Evolutionary conservation across 2,113 vertebrate species (phyloP).

Genomic region (Pontoporia blainvillei): DNA sequence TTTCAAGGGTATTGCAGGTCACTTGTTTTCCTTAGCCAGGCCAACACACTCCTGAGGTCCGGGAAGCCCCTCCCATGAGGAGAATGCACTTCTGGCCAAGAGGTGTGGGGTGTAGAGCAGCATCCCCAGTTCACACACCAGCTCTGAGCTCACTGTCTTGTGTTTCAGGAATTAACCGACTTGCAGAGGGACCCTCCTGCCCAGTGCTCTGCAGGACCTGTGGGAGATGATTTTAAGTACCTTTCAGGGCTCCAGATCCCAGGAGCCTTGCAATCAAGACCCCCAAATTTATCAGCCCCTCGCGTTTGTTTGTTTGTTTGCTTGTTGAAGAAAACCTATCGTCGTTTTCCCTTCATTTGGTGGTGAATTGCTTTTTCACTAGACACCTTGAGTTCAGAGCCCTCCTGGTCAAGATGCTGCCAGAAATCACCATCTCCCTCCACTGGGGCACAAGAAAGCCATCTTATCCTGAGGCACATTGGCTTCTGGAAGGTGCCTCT

Average conservation of each 20-base stretch:
- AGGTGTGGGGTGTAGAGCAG: not conserved
- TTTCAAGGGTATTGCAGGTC: not conserved
- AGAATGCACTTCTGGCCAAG: not conserved
- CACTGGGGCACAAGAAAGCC: not conserved
- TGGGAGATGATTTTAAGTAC: slow-evolving; percentile 91
- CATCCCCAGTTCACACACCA: not conserved
- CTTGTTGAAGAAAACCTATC: not conserved
- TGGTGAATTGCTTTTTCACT: not conserved
- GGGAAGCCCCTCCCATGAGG: not conserved
- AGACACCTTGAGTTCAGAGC: not conserved
- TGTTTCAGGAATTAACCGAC: slow-evolving; percentile 85
- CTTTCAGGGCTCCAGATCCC: not conserved
- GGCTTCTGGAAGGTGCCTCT: not conserved
- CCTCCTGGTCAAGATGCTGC: not conserved
- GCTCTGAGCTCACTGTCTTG: not conserved
- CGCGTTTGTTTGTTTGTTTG: not conserved
- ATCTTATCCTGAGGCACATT: not conserved
- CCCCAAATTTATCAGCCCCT: not conserved
- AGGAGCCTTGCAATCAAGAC: not conserved
- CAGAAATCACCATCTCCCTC: not conserved
- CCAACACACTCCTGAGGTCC: not conserved
- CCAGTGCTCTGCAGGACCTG: slow-evolving; percentile 91
- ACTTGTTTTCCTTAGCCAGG: not conserved
- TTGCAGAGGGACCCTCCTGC: slow-evolving; percentile 91
- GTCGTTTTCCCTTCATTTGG: not conserved